Percentiles rank a stretch among this genome's conserved stretches.
Evolutionary conservation across 2,797 vertebrate genomes (phyloP).

Genomic region (Phalloptychus januarius): DNA sequence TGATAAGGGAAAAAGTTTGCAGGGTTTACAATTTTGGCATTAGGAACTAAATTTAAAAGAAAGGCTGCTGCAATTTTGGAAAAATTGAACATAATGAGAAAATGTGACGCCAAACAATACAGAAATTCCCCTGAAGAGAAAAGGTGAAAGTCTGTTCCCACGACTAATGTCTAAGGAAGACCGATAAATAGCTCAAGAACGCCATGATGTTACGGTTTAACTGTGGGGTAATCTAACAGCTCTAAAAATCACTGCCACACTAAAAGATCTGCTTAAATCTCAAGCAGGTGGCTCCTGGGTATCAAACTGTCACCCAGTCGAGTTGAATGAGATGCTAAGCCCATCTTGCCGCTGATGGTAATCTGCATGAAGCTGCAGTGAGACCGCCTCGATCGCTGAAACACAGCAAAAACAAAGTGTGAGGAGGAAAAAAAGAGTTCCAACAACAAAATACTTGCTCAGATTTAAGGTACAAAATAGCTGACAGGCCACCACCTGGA

Average conservation of each 20-base stretch:
- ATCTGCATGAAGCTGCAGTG: slow-evolving; percentile 22
- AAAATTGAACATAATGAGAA: slow-evolving; percentile 14
- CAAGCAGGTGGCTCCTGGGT: slow-evolving; percentile 39
- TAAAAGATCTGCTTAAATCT: slow-evolving; percentile 51
- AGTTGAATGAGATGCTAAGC: slow-evolving; percentile 1
- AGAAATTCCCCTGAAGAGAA: slow-evolving; percentile 8
- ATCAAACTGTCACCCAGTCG: slow-evolving; percentile 33
- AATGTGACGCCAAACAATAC: not conserved
- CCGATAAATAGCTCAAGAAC: slow-evolving; percentile 27
- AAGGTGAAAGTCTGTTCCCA: slow-evolving; percentile 16
- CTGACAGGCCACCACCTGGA: slow-evolving; percentile 40
- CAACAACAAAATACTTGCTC: slow-evolving; percentile 6
- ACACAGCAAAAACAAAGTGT: not conserved
- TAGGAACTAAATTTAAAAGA: slow-evolving; percentile 4
- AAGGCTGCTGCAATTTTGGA: not conserved
- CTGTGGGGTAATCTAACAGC: slow-evolving; percentile 46
- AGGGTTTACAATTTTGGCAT: slow-evolving; percentile 45
- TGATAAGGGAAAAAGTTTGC: slow-evolving; percentile 41
- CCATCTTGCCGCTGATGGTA: slow-evolving; percentile 23
- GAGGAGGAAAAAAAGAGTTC: not conserved
- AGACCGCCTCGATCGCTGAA: not conserved
- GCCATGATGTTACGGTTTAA: slow-evolving; percentile 29
- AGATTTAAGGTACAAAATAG: slow-evolving; percentile 33
- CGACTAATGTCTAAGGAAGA: slow-evolving; percentile 7
- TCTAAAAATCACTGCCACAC: slow-evolving; percentile 49